Base-by-base conservation (phyloP, 92 coral and sea anemone species). In the Porites rus region DNA sequence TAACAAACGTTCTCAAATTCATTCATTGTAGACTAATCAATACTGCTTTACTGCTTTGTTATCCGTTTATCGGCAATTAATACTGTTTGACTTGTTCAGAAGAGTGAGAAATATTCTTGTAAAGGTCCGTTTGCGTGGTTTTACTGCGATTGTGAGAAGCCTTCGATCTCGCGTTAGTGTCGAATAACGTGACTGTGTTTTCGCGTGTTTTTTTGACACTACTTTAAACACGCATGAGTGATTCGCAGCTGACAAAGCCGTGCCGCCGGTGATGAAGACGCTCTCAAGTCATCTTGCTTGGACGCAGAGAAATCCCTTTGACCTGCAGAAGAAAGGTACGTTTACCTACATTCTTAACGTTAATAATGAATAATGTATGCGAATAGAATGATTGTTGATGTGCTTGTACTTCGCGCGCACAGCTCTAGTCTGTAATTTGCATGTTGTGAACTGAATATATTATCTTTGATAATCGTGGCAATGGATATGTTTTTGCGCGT, bases 391-490 rank as follows among this genome's bases (percentile, higher is more conserved):
- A 82, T 82, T 83, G 87, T 83, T 83, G 79, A 72, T 74, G 21
- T 62, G 74, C 24, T 38, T 46, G 74, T 13, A 51, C 60, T 8
- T 20, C 20, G 58, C 68, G 21, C 86, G 60, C 63, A 62, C 79
- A 3, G 14, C 61, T 59, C 2, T 7, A 46, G 14, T 13, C 51
- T 38, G 13, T 83, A 72, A 83, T 83, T 83, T 83, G 87, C 87
- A 83, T 73, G 72, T 61, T 60, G 21, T 51, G 25, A 83, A 21
- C 78, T 20, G 87, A 83, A 83, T 83, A 83, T 38, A 64, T 83
- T 83, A 82, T 12, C 65, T 68, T 58, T 69, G 69, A 56, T 38
- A 21, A 60, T 83, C 87, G 78, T 83, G 79, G 87, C 79, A 73
- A 25, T 28, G 14, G 21, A 72, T 61, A 11, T 21, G 43, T 83